Evolutionary conservation across 2,888 invertebrate species (phyloP).

Genomic region (Eupithecia subfuscata): DNA sequence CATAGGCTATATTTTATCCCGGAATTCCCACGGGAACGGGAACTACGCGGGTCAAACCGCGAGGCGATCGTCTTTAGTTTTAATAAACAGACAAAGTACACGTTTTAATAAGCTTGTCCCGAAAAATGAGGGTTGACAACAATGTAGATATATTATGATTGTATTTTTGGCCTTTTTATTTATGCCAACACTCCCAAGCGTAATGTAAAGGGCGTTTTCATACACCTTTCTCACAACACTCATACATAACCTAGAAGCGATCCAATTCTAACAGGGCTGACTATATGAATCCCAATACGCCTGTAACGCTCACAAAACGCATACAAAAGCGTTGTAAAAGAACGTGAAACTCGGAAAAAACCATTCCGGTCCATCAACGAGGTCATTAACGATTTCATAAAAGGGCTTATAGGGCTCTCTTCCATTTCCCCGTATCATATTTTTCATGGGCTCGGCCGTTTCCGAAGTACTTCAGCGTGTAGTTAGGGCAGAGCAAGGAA

Average conservation of each 20-base stretch:
- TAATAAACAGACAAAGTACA: not conserved
- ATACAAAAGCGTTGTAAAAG: constrained; percentile 59
- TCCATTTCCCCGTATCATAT: constrained; percentile 73
- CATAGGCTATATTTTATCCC: no score
- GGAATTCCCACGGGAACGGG: no score
- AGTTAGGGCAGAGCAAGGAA: constrained; percentile 30
- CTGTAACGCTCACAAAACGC: constrained; percentile 55
- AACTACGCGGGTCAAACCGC: no score
- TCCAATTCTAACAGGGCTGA: constrained; percentile 32
- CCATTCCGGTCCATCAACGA: constrained; percentile 65
- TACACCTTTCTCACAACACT: constrained; percentile 4
- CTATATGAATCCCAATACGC: constrained; percentile 38
- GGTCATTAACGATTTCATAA: constrained; percentile 80
- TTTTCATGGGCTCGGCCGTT: constrained; percentile 74
- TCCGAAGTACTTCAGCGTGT: constrained; percentile 63
- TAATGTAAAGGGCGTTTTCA: constrained; percentile 1
- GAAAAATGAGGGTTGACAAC: not conserved
- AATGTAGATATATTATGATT: not conserved
- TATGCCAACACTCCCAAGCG: not conserved
- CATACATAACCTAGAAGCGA: constrained; percentile 12
- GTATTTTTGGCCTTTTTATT: not conserved
- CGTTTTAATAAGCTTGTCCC: not conserved
- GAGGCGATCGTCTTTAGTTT: no score
- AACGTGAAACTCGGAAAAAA: constrained; percentile 64
- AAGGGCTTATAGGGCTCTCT: constrained; percentile 73